Conservation (phyloP, 2,113 vertebrate genomes). For the Plestiodon gilberti region DNA sequence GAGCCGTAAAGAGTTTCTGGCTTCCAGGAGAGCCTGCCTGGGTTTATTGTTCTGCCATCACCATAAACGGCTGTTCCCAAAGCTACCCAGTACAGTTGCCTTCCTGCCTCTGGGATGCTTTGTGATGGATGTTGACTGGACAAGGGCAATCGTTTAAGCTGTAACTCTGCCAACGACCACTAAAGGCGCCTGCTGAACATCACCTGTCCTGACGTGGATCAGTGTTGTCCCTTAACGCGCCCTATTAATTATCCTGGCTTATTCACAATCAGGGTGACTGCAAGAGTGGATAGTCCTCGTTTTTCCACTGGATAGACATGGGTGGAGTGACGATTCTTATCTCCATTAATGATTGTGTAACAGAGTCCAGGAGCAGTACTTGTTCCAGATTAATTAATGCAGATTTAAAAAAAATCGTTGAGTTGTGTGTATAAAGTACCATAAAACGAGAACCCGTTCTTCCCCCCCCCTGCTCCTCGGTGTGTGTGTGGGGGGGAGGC, state of each 20-base stretch:
- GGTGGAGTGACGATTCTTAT: neutral
- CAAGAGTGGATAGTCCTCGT: neutral
- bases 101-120: neutral
- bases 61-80: neutral
- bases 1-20: no score
- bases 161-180: neutral
- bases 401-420: neutral
- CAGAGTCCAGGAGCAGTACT: neutral
- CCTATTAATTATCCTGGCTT: neutral
- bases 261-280: neutral
- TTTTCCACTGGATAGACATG: no score
- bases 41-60: no score
- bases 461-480: neutral
- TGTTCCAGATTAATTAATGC: neutral
- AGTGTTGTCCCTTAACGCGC: neutral
- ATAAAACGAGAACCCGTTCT: neutral
- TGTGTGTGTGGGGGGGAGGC: neutral
- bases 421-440: neutral
- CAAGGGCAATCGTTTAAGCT: neutral
- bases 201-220: slow-evolving; percentile 12
- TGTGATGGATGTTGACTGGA: neutral
- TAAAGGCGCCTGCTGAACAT: neutral
- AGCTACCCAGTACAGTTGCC: neutral
- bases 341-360: neutral
- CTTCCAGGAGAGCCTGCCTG: neutral